Evolutionary conservation across 2,113 vertebrate species (phyloP).

Genomic region (Pongo abelii): DNA sequence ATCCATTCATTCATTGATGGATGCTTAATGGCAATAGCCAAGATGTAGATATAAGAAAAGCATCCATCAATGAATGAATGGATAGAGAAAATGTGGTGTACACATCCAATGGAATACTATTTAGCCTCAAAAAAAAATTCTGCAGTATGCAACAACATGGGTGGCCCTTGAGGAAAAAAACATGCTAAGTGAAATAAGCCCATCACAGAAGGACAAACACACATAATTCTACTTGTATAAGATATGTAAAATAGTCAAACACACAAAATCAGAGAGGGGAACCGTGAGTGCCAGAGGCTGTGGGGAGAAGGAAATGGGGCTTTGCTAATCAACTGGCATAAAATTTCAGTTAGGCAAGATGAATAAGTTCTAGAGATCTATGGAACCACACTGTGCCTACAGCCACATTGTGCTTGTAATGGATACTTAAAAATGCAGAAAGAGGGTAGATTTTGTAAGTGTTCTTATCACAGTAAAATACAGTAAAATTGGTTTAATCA

Average conservation of each 20-base stretch:
- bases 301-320: neutral
- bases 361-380: neutral
- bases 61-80: neutral
- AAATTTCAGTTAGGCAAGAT: neutral
- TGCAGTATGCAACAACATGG: neutral
- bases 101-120: neutral
- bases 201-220: neutral
- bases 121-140: neutral
- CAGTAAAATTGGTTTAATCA: slow-evolving; percentile 18
- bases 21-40: neutral
- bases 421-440: neutral
- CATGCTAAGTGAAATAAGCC: neutral
- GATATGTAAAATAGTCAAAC: neutral
- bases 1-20: too few relatives aligned
- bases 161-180: neutral
- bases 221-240: neutral
- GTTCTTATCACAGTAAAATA: neutral
- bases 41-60: neutral
- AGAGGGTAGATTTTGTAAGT: neutral
- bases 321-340: too few relatives aligned
- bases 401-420: neutral
- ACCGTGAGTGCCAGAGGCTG: neutral
- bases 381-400: too few relatives aligned
- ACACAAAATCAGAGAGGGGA: neutral
- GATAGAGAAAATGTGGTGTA: neutral